Base-by-base conservation (phyloP, 2,888 invertebrate genomes). In the Lumbricus terrestris region DNA sequence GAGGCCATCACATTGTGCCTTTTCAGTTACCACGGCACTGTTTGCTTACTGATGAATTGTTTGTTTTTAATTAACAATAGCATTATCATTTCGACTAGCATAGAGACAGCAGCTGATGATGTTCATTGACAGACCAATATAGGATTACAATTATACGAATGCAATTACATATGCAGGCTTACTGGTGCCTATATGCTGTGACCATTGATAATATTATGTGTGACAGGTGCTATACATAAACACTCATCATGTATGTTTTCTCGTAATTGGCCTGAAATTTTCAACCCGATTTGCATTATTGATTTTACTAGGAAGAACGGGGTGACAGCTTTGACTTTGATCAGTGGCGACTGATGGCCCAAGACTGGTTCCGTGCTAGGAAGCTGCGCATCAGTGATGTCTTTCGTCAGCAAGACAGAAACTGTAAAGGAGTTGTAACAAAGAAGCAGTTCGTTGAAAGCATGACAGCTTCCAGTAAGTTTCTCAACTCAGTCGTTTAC, bases 301-400 rank as follows among this genome's bases (percentile, higher is more conserved):
- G 37, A 37, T 15, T 29, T 85, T 85, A 85, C 35, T 85, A 85
- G 85, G 85, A 34, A 35, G 85, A 85, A 85, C 34, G 85, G 23
- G 85, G 85, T 35, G 85, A 85, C 20, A 35, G 85, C 92, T 95
- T 95, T 93, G 94, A 95, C 92, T 95, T 95, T 93, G 94, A 94
- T 47, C 91, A 93, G 34, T 95, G 95, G 95, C 93, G 95, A 90
- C 92, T 93, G 42, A 92, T 94, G 20, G 95, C 94, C 91, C 92
- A 94, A 29, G 93, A 94, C 89, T 95, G 94, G 94, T 94, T 95
- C 90, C 93, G 94, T 88, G 93, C 93, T 20, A 94, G 94, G 92
- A 95, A 95, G 91, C 93, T 94, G 92, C 92, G 95, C 88, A 94
- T 95, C 85, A 94, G 94, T 16, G 95, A 95, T 91, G 94, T 95